Evolutionary conservation across 2,888 invertebrate genomes (phyloP).

Genomic region (Octodonta nipae): DNA sequence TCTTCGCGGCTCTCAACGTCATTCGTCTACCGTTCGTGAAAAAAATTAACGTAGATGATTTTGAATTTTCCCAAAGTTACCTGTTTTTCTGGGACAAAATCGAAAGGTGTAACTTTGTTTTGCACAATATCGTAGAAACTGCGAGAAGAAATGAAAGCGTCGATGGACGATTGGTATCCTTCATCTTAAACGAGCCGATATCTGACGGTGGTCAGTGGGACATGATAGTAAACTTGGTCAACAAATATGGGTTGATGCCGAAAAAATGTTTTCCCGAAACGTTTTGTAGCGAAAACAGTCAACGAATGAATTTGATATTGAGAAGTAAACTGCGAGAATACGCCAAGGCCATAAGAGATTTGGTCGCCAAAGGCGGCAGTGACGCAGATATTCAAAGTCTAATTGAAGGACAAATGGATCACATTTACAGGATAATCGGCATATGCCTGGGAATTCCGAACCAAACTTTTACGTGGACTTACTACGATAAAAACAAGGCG

Average conservation of each 20-base stretch:
- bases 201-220: slow-evolving; percentile 87
- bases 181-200: slow-evolving; percentile 65
- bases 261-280: slow-evolving; percentile 79
- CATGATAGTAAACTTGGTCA: slow-evolving; percentile 76
- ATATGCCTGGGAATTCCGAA: slow-evolving; percentile 76
- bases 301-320: slow-evolving; percentile 63
- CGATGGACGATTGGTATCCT: slow-evolving; percentile 67
- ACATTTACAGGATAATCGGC: slow-evolving; percentile 66
- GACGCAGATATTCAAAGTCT: slow-evolving; percentile 48
- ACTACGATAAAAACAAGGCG: slow-evolving; percentile 67
- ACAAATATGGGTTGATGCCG: slow-evolving; percentile 77
- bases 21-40: slow-evolving; percentile 78
- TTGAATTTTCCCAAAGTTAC: slow-evolving; percentile 82
- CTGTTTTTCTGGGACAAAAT: slow-evolving; percentile 90
- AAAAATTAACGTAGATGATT: slow-evolving; percentile 68
- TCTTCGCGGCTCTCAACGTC: slow-evolving; percentile 76
- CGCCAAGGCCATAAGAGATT: slow-evolving; percentile 55
- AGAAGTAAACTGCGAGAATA: slow-evolving; percentile 78
- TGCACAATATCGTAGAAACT: slow-evolving; percentile 68
- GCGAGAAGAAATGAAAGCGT: slow-evolving; percentile 59
- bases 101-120: slow-evolving; percentile 73
- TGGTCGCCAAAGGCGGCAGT: slow-evolving; percentile 46
- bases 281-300: slow-evolving; percentile 60
- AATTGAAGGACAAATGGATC: slow-evolving; percentile 57
- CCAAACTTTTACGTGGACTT: slow-evolving; percentile 68